phyloP scores from a whole-genome alignment of 2,113 vertebrate genomes.

The Callionymus lyra region DNA sequence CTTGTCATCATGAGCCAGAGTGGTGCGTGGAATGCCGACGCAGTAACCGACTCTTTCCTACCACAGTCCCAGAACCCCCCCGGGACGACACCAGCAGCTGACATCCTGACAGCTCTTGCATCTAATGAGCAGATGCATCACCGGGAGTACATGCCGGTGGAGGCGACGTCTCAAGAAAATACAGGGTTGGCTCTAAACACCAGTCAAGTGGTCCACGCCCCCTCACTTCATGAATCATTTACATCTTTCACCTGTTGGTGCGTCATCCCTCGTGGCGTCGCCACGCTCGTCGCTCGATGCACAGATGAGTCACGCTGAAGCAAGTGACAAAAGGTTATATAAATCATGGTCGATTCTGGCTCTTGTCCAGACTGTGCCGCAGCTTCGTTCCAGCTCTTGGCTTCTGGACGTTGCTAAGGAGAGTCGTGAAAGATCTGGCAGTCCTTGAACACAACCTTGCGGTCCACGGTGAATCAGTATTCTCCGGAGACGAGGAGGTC shows the following conservation, averaged over 20 bases:
- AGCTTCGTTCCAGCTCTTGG: slow-evolving; percentile 8
- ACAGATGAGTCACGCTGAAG: slow-evolving; percentile 42
- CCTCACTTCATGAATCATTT: slow-evolving; percentile 21
- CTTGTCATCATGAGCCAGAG: no score
- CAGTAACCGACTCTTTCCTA: no score
- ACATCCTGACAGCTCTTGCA: no score
- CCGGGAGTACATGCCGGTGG: no score
- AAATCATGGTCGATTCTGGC: slow-evolving; percentile 7
- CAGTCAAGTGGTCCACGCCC: background rate
- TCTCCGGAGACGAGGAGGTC: slow-evolving; percentile 22
- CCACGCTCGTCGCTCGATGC: slow-evolving; percentile 1
- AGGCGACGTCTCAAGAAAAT: no score
- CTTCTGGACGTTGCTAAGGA: no score
- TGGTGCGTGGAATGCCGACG: no score
- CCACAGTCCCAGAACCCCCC: no score
- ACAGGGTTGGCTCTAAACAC: no score
- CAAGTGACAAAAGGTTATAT: slow-evolving; percentile 9
- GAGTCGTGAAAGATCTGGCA: slow-evolving; percentile 1
- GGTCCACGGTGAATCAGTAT: slow-evolving; percentile 17
- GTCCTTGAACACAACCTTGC: slow-evolving; percentile 16
- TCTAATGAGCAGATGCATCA: no score
- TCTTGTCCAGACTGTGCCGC: slow-evolving; percentile 10
- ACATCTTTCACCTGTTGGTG: slow-evolving; percentile 26
- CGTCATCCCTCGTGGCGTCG: slow-evolving; percentile 28
- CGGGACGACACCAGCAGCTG: no score